Evolutionary conservation across 2,888 invertebrate species (phyloP), one percentile per base, ranked within the genome.

Genomic region (Caenorhabditis panamensis): DNA sequence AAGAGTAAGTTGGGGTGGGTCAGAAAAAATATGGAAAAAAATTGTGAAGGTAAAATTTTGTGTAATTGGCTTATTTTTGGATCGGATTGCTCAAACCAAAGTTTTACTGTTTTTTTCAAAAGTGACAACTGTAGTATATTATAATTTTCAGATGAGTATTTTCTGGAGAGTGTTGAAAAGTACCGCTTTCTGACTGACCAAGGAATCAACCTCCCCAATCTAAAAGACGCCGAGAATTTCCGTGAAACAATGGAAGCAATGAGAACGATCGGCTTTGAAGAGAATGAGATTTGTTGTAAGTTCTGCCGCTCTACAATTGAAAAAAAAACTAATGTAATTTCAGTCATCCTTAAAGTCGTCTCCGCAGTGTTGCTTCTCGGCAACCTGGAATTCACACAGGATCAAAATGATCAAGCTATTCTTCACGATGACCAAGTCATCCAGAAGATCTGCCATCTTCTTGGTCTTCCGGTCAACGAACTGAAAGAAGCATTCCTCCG

Each of bases 371-470:
- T 99, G 92, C 93, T 97, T 76, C 97, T 99, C 92, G 98, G 99
- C 28, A 97, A 97, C 90, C 97, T 99, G 96, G 95, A 96, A 92
- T 99, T 99, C 93, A 95, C 96, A 86, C 97, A 97, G 92, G 99
- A 99, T 91, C 94, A 98, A 92, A 95, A 95, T 1, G 99, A 99
- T 92, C 99, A 99, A 92, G 99, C 99, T 2, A 96, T 97, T 3
- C 92, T 99, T 79, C 98, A 98, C 0, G 98, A 99, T 91, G 98
- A 99, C 91, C 97, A 97, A 87, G 90, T 91, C 28, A 98, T 98
- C 56, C 99, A 99, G 92, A 99, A 99, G 93, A 95, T 98, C 76
- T 97, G 98, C 75, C 98, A 99, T 92, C 93, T 99, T 84, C 93
- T 99, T 81, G 94, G 94, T 11, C 93, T 99, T 62, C 95, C 95